Percentiles rank a stretch among this genome's conserved stretches.
These are phyloP conservation scores for Pelagia noctiluca DNA, from an alignment of 30 jellyfish, hydroid and myxozoan species.

Conservation along the genomic window DNA sequence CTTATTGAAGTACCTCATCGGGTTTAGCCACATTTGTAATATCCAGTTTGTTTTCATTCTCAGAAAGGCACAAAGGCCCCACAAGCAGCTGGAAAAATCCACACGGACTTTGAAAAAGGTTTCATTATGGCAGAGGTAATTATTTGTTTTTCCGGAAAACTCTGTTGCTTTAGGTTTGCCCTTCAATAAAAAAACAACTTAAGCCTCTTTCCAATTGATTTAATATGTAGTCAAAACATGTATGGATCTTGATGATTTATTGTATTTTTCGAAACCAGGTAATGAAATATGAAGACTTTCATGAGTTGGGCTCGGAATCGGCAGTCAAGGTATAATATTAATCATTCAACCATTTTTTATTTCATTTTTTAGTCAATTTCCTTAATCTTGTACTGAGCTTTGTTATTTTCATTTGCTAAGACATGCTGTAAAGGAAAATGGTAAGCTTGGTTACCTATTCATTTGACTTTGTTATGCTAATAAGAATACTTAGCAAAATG, in stretches of 20 bases:
- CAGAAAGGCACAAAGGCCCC: slow-evolving; percentile 98
- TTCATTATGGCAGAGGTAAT: slow-evolving; percentile 97
- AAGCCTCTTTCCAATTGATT: too few relatives aligned
- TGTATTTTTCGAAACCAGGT: slow-evolving; percentile 46
- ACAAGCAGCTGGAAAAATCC: slow-evolving; percentile 99
- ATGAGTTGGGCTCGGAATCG: slow-evolving; percentile 88
- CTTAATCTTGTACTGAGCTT: too few relatives aligned
- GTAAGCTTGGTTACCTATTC: too few relatives aligned
- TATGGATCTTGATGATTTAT: background rate
- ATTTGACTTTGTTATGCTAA: too few relatives aligned
- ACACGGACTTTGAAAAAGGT: slow-evolving; percentile 98
- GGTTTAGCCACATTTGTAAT: background rate
- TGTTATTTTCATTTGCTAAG: too few relatives aligned
- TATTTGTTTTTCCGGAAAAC: background rate
- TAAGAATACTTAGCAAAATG: too few relatives aligned
- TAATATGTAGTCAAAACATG: background rate
- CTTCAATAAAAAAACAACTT: background rate
- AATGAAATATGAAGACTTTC: slow-evolving; percentile 91
- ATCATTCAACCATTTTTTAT: background rate
- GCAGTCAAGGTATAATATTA: slow-evolving; percentile 82
- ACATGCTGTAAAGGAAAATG: too few relatives aligned
- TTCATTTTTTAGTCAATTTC: background rate
- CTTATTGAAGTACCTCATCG: too few relatives aligned
- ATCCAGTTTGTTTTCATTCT: background rate
- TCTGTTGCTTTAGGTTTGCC: background rate